A percentile compares a stretch with the other conserved stretches of the same genome.
Evolutionary conservation across 2,797 vertebrate species (phyloP).

Genomic region (Halcyon chelicuti): DNA sequence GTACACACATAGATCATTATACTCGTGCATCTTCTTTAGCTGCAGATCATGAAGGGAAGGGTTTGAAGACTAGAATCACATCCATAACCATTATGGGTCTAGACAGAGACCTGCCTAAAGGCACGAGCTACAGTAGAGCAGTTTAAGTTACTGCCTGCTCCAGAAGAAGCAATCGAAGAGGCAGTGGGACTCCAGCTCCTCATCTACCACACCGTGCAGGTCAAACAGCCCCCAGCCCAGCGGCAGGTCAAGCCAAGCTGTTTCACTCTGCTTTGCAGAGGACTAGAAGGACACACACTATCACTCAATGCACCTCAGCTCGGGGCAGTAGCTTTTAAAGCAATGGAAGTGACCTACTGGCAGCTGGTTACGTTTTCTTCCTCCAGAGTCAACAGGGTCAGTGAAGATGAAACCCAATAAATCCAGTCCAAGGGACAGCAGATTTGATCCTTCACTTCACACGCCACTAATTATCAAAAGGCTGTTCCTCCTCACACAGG

Average conservation of each 20-base stretch:
- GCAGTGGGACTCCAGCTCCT: neutral
- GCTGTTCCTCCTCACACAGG: neutral
- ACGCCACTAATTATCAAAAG: neutral
- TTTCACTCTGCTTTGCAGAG: neutral
- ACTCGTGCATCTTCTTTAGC: neutral
- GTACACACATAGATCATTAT: neutral
- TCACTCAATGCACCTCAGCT: neutral
- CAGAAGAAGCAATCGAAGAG: neutral
- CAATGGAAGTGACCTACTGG: neutral
- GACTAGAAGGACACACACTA: neutral
- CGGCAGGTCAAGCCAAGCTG: neutral
- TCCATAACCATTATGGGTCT: slow-evolving; percentile 11
- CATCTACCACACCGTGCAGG: fast-evolving
- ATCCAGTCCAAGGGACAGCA: neutral
- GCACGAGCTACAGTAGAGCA: neutral
- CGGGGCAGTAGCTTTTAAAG: neutral
- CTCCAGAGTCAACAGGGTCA: neutral
- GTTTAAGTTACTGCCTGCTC: neutral
- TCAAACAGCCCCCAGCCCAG: neutral
- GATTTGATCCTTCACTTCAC: neutral
- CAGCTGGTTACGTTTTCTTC: neutral
- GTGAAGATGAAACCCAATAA: neutral
- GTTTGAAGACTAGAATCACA: slow-evolving; percentile 15
- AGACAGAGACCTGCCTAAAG: slow-evolving; percentile 24
- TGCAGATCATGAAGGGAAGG: neutral